Percentiles rank a stretch among this genome's conserved stretches.
Conservation (phyloP, 2,113 vertebrate genomes). For the Chaetodon trifascialis region DNA sequence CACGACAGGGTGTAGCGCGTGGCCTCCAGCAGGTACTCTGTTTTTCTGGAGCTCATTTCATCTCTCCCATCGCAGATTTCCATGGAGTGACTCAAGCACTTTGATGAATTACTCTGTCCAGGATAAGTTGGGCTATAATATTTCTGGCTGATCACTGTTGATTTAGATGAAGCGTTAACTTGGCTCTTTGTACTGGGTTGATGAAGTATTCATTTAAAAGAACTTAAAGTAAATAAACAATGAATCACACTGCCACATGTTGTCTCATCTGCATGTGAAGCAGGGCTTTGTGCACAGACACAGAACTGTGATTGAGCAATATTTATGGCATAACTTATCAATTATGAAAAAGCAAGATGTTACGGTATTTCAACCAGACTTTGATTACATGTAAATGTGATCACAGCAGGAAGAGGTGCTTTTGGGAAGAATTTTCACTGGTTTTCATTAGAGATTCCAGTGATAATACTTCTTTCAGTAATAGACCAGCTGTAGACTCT, state of each 20-base stretch:
- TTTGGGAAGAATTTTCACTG: conserved; percentile 5
- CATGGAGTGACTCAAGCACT: conserved; percentile 25
- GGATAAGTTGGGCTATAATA: conserved; percentile 39
- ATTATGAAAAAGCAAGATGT: conserved; percentile 29
- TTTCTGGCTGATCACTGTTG: conserved; percentile 31
- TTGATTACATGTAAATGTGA: conserved; percentile 47
- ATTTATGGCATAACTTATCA: not conserved
- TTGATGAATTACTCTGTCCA: conserved; percentile 59
- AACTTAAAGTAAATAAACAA: conserved; percentile 48
- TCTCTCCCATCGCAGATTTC: conserved; percentile 37
- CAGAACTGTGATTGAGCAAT: conserved; percentile 27
- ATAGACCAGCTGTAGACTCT: conserved; percentile 36
- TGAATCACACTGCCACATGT: conserved; percentile 30
- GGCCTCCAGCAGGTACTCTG: conserved; percentile 44
- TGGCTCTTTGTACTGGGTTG: conserved; percentile 1
- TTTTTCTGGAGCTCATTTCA: conserved; percentile 48
- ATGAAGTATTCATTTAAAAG: conserved; percentile 55
- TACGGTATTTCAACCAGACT: conserved; percentile 20
- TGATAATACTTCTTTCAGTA: conserved; percentile 24
- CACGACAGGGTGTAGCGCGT: conserved; percentile 45
- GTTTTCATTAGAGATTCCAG: conserved; percentile 24
- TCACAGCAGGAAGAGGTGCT: conserved; percentile 22
- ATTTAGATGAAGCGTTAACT: conserved; percentile 48
- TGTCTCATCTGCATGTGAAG: conserved; percentile 36
- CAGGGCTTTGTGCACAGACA: conserved; percentile 18